Percentiles rank a stretch among this genome's conserved stretches.
Conservation (phyloP, 2,797 vertebrate species). For the Oreonectes daqikongensis region DNA sequence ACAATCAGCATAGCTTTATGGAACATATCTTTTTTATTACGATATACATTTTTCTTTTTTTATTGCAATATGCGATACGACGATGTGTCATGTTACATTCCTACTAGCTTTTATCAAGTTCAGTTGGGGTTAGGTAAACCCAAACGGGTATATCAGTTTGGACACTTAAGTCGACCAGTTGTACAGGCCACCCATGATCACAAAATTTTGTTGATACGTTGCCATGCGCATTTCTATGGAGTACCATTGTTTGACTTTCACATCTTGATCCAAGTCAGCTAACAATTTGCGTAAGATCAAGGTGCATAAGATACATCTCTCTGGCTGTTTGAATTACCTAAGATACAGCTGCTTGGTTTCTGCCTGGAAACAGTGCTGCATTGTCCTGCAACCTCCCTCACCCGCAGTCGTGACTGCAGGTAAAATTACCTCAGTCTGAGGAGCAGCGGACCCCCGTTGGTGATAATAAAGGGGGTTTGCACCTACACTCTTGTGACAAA, state of each 20-base stretch:
- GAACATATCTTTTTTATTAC: too few relatives aligned
- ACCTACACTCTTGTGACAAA: conserved; percentile 41
- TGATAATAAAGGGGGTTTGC: conserved; percentile 45
- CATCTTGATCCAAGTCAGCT: conserved; percentile 23
- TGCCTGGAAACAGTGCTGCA: conserved; percentile 54
- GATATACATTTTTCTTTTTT: too few relatives aligned
- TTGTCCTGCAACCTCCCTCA: conserved; percentile 51
- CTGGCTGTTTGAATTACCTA: conserved; percentile 17
- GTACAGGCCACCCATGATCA: neutral
- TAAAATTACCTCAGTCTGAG: conserved; percentile 51
- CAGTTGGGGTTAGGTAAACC: neutral
- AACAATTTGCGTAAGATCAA: conserved; percentile 12
- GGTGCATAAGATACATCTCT: conserved; percentile 18
- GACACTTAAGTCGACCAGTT: neutral
- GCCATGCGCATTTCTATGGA: neutral
- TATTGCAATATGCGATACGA: too few relatives aligned
- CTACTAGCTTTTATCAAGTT: too few relatives aligned
- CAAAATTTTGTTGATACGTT: neutral
- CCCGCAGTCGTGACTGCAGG: conserved; percentile 55
- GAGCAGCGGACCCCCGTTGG: conserved; percentile 40
- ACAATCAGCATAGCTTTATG: too few relatives aligned
- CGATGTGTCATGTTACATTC: too few relatives aligned
- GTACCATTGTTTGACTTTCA: conserved; percentile 10
- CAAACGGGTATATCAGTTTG: neutral
- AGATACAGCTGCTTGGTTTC: conserved; percentile 38